These are phyloP conservation scores for Echiichthys vipera DNA, from an alignment of 2,797 vertebrate species.

Conservation along the genomic window DNA sequence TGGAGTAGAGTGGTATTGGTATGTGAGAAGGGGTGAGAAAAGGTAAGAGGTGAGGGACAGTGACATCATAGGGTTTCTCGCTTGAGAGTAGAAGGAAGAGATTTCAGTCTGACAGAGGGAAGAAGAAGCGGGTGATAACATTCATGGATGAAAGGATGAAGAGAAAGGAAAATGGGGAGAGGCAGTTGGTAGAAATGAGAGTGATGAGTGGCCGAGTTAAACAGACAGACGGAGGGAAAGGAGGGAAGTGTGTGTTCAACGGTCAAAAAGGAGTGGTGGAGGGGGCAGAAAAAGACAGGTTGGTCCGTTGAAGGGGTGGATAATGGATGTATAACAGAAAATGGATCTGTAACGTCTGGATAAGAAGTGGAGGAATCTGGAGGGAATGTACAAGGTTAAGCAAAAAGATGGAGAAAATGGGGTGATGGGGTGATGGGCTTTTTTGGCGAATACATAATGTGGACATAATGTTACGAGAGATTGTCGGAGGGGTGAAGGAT, in stretches of 20 bases:
- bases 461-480: constrained; percentile 17
- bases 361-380: constrained; percentile 18
- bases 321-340: constrained; percentile 55
- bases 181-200: constrained; percentile 34
- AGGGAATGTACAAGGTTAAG: constrained; percentile 41
- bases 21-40: background rate
- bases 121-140: constrained; percentile 52
- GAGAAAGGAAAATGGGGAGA: constrained; percentile 37
- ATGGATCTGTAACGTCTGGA: constrained; percentile 36
- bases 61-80: constrained; percentile 43
- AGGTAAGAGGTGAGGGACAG: constrained; percentile 36
- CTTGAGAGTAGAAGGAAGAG: constrained; percentile 54
- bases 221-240: constrained; percentile 26
- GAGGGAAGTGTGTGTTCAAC: constrained; percentile 8
- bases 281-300: background rate
- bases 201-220: constrained; percentile 47
- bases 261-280: constrained; percentile 19
- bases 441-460: constrained; percentile 36
- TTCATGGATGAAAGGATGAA: constrained; percentile 24
- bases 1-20: constrained; percentile 22
- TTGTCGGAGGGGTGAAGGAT: constrained; percentile 9
- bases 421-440: constrained; percentile 33
- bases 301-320: background rate
- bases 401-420: constrained; percentile 36
- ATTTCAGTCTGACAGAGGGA: constrained; percentile 46